Percentiles rank a stretch among this genome's conserved stretches.
phyloP scores from a whole-genome alignment of 1,140 invertebrate genomes.

The Hormaphis cornu region DNA sequence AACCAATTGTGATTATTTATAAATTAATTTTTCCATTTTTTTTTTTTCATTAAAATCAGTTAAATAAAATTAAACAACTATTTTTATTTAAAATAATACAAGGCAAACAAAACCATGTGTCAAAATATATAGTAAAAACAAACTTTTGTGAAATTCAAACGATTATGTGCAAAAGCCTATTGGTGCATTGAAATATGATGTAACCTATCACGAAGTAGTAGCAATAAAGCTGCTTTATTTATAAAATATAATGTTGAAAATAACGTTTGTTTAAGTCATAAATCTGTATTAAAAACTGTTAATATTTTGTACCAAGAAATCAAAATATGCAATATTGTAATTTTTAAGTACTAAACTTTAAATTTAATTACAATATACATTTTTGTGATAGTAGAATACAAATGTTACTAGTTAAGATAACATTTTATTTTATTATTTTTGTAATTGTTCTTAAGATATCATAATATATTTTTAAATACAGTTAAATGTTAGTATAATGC shows the following conservation, averaged over 20 bases:
- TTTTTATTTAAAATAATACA: slow-evolving; percentile 17
- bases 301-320: not conserved
- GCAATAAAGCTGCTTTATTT: slow-evolving; percentile 25
- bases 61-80: slow-evolving; percentile 18
- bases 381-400: not conserved
- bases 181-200: slow-evolving; percentile 2
- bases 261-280: not conserved
- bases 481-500: too few species aligned
- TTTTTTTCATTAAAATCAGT: not conserved
- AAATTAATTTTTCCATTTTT: not conserved
- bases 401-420: too few species aligned
- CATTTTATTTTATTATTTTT: too few species aligned
- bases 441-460: too few species aligned
- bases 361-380: not conserved
- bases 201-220: slow-evolving; percentile 19
- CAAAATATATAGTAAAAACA: slow-evolving; percentile 21
- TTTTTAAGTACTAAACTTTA: too few species aligned
- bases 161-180: slow-evolving; percentile 28
- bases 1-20: not conserved
- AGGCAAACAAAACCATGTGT: slow-evolving; percentile 27
- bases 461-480: too few species aligned
- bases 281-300: not conserved
- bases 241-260: not conserved
- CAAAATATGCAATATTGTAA: not conserved
- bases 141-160: slow-evolving; percentile 26